Conservation (phyloP, 1,140 invertebrate genomes). For the Manduca sexta region DNA sequence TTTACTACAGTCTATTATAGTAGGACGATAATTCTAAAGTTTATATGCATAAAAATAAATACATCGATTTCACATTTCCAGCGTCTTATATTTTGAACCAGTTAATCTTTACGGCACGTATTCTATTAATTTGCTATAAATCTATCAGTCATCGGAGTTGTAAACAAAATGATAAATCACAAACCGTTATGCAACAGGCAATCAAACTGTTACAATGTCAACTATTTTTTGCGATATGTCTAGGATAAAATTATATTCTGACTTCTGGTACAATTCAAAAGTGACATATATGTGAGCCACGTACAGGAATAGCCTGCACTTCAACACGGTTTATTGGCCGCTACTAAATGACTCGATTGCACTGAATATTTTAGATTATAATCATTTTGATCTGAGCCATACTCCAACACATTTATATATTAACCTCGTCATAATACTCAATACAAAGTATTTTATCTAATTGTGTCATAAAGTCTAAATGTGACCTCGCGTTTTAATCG, state of each 20-base stretch:
- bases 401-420: too few relatives aligned
- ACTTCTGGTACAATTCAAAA: conserved; percentile 9
- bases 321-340: conserved; percentile 17
- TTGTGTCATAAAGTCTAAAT: not conserved
- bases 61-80: too few relatives aligned
- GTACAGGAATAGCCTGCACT: conserved; percentile 24
- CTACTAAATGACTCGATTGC: not conserved
- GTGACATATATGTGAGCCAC: conserved; percentile 16
- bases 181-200: not conserved
- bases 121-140: too few relatives aligned
- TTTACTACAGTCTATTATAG: too few relatives aligned
- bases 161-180: not conserved
- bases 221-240: too few relatives aligned
- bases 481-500: not conserved
- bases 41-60: too few relatives aligned
- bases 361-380: not conserved
- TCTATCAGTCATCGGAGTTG: not conserved
- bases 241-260: not conserved
- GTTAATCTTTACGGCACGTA: too few relatives aligned
- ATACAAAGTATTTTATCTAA: too few relatives aligned
- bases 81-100: too few relatives aligned
- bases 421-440: too few relatives aligned
- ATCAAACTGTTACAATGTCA: not conserved
- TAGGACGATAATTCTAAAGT: too few relatives aligned
- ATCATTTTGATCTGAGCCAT: too few relatives aligned